Conservation (phyloP, 2,888 invertebrate species). For the Achlya flavicornis region DNA sequence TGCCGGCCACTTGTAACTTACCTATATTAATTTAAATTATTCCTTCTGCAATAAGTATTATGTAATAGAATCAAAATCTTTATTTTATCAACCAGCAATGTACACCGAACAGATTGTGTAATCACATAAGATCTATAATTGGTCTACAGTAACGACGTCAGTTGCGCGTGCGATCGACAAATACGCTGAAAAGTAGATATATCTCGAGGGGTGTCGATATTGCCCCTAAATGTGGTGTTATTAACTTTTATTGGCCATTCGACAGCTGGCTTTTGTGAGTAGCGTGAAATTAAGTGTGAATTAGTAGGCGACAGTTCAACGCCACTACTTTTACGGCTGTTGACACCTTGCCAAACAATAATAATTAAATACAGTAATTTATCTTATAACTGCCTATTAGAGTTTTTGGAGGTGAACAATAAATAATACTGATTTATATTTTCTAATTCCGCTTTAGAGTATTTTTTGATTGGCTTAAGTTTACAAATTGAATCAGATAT, state of each 20-base stretch:
- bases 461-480: no score
- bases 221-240: constrained; percentile 58
- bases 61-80: no score
- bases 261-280: constrained; percentile 50
- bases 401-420: background rate
- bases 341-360: constrained; percentile 41
- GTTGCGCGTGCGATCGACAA: constrained; percentile 33
- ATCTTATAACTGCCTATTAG: background rate
- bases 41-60: no score
- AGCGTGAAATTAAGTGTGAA: constrained; percentile 52
- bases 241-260: constrained; percentile 55
- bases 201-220: constrained; percentile 58
- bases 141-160: background rate
- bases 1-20: no score
- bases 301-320: constrained; percentile 49
- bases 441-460: no score
- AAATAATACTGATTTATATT: background rate
- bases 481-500: no score
- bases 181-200: constrained; percentile 52
- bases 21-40: no score
- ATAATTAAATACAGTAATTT: constrained; percentile 30
- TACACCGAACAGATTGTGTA: background rate
- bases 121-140: background rate
- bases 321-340: constrained; percentile 30
- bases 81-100: background rate